Base-by-base conservation (phyloP, 2,888 invertebrate genomes). In the Tribolium freemani region DNA sequence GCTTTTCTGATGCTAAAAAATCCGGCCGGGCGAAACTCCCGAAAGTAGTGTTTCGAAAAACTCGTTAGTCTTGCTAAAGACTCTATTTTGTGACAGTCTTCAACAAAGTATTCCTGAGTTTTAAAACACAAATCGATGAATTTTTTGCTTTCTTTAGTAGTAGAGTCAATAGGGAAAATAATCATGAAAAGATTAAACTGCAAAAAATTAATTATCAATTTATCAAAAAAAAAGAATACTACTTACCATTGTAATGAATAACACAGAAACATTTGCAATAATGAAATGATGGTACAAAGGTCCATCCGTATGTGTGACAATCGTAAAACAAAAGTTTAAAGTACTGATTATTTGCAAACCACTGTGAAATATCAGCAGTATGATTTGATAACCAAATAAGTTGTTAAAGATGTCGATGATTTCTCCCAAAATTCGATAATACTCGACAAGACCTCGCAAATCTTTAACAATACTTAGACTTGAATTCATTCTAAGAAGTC, bases 1-100 rank as follows among this genome's bases (percentile, higher is more conserved):
- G 13, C 21, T 20, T 58, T 58, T n/a, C 38, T 58, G 5, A 45
- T 20, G 5, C 44, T 38, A 20, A 58, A 58, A 58, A 38, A 58
- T 5, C 58, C 58, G 44, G 16, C 20, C 10, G 58, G 38, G n/a
- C 21, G 31, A 45, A 58, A 58, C n/a, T 58, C 58, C 1, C 16
- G 9, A 11, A 20, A 10, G 16, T 16, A 58, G n/a, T 45, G 13
- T 8, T 48, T 48, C 6, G 48, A 11, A 48, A 13, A 48, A 48
- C 1, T 48, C 13, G 48, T 48, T 10, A 48, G 10, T 48, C 48
- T 48, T 16, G 11, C 5, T 16, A 48, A 48, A 11, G 16, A 13
- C 2, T 48, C 48, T n/a, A 16, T 16, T 48, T 11, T 16, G 6
- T 11, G 11, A 5, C 6, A 48, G 11, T 48, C 38, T 38, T 13